Evolutionary conservation across 2,797 vertebrate species (phyloP).

Genomic region (Malacoctenus gilli): DNA sequence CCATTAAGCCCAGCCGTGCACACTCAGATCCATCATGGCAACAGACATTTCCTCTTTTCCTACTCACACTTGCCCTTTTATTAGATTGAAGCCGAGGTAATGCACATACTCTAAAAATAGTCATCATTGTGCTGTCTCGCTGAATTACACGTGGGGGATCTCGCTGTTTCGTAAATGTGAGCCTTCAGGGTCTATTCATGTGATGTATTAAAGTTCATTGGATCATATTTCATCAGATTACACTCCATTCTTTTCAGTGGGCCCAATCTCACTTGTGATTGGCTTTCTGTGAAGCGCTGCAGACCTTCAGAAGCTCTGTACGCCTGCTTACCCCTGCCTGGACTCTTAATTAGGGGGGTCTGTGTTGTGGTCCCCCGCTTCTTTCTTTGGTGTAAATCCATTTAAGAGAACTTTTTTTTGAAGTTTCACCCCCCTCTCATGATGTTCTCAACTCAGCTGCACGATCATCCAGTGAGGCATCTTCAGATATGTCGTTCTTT

Average conservation of each 20-base stretch:
- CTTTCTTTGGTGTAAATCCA: slow-evolving; percentile 49
- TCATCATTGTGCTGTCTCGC: slow-evolving; percentile 59
- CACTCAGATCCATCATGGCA: slow-evolving; percentile 62
- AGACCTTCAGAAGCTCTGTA: slow-evolving; percentile 21
- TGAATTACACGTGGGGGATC: slow-evolving; percentile 57
- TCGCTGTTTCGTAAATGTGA: slow-evolving; percentile 53
- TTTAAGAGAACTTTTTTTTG: slow-evolving; percentile 29
- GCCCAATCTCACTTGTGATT: slow-evolving; percentile 49
- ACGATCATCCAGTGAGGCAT: slow-evolving; percentile 49
- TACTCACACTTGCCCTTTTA: slow-evolving; percentile 72
- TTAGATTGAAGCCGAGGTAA: slow-evolving; percentile 71
- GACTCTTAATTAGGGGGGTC: slow-evolving; percentile 46
- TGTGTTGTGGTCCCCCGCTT: slow-evolving; percentile 46
- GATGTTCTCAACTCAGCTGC: slow-evolving; percentile 57
- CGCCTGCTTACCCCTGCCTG: slow-evolving; percentile 15
- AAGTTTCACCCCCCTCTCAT: slow-evolving; percentile 52
- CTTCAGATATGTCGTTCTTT: slow-evolving; percentile 36
- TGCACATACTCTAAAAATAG: slow-evolving; percentile 69
- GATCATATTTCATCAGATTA: slow-evolving; percentile 64
- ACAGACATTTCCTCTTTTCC: slow-evolving; percentile 71
- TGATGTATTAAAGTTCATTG: slow-evolving; percentile 70
- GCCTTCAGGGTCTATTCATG: slow-evolving; percentile 60
- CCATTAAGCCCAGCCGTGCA: slow-evolving; percentile 66
- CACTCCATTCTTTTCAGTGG: slow-evolving; percentile 14
- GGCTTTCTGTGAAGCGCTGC: slow-evolving; percentile 48